These are phyloP conservation scores for Cheilosia impressa DNA, from an alignment of 2,888 invertebrate genomes.

Conservation along the genomic window DNA sequence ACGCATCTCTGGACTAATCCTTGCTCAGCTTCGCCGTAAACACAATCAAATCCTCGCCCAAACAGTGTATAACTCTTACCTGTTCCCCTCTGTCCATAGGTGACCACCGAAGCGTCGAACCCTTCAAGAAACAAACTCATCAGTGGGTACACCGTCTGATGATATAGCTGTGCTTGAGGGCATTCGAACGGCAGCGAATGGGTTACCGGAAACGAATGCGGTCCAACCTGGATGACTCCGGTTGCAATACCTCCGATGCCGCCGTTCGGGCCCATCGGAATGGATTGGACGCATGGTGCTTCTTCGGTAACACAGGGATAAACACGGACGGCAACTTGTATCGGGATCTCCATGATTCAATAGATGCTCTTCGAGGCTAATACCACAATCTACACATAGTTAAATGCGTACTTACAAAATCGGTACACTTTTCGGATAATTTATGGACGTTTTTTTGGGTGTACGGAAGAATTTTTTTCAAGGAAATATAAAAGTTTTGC, in stretches of 20 bases:
- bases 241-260: conserved; percentile 81
- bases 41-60: conserved; percentile 87
- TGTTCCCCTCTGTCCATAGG: conserved; percentile 87
- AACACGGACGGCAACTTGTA: conserved; percentile 89
- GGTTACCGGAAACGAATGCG: conserved; percentile 84
- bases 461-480: conserved; percentile 17
- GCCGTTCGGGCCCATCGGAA: conserved; percentile 81
- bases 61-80: conserved; percentile 90
- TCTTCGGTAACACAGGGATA: conserved; percentile 85
- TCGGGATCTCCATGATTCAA: conserved; percentile 87
- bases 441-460: not conserved
- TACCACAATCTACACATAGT: conserved; percentile 37
- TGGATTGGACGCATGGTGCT: conserved; percentile 82
- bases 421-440: conserved; percentile 3
- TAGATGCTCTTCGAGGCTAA: conserved; percentile 18
- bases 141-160: conserved; percentile 87
- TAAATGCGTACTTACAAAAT: conserved; percentile 7
- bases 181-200: conserved; percentile 86
- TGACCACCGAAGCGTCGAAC: conserved; percentile 90
- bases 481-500: conserved; percentile 26
- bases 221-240: conserved; percentile 82
- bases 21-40: conserved; percentile 88
- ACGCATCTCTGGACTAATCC: conserved; percentile 88
- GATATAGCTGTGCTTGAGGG: conserved; percentile 87
- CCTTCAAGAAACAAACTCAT: conserved; percentile 89